phyloP scores from a whole-genome alignment of 2,113 vertebrate genomes.

The Cololabis saira region DNA sequence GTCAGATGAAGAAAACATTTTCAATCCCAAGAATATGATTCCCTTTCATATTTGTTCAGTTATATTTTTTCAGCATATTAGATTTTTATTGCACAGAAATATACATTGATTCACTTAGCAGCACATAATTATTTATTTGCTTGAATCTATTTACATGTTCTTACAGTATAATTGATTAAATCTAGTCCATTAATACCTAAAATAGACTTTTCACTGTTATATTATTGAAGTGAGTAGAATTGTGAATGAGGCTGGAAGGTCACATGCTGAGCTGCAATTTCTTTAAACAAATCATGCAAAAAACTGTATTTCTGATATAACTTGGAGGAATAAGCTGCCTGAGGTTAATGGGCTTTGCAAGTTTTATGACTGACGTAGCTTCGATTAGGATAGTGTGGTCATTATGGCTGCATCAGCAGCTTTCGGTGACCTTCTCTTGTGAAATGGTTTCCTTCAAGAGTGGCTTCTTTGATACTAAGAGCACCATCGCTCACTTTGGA shows the following conservation, averaged over 20 bases:
- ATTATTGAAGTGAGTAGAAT: neutral
- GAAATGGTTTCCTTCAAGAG: too few relatives aligned
- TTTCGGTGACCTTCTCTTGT: neutral
- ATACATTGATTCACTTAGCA: neutral
- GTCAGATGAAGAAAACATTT: too few relatives aligned
- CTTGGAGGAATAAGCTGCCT: slow-evolving; percentile 12
- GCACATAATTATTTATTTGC: neutral
- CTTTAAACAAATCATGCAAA: neutral
- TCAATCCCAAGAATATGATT: too few relatives aligned
- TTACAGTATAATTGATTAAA: neutral
- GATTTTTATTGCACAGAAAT: neutral
- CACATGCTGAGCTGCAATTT: neutral
- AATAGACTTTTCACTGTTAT: too few relatives aligned
- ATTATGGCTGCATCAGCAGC: slow-evolving; percentile 13
- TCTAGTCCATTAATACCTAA: too few relatives aligned
- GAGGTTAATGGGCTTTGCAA: slow-evolving; percentile 1
- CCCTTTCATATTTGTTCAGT: too few relatives aligned
- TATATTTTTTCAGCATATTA: neutral
- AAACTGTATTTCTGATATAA: slow-evolving; percentile 1
- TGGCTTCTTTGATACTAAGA: too few relatives aligned
- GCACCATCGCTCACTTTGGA: too few relatives aligned
- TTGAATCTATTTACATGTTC: neutral
- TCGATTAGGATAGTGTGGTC: slow-evolving; percentile 13
- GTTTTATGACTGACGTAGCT: slow-evolving; percentile 13
- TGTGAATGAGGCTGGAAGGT: neutral